Conservation (phyloP, 2,888 invertebrate genomes). For the Thecophora atra region DNA sequence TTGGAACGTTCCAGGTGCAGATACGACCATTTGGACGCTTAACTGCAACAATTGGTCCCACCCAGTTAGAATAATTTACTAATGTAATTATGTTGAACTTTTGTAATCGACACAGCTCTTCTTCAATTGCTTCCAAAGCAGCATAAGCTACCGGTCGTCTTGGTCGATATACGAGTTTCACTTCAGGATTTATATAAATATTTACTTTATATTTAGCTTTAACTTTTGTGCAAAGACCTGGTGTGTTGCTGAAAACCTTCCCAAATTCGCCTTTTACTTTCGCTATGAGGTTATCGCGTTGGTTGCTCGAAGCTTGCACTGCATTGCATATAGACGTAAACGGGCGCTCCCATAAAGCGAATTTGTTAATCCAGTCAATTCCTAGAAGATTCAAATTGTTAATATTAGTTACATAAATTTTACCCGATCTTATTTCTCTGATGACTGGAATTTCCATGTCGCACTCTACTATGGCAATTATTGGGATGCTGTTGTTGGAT, state of each 20-base stretch:
- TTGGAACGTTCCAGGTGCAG: conserved; percentile 22
- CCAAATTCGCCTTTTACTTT: conserved; percentile 15
- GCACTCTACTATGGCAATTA: conserved; percentile 1
- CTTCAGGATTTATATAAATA: neutral
- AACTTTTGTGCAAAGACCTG: conserved; percentile 10
- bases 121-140: conserved; percentile 36
- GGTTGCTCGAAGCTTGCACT: neutral
- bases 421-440: neutral
- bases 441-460: conserved; percentile 4
- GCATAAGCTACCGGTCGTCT: conserved; percentile 44
- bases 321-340: neutral
- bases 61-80: conserved; percentile 43
- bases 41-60: conserved; percentile 43
- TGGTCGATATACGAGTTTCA: conserved; percentile 34
- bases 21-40: conserved; percentile 36
- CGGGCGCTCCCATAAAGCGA: too few relatives aligned
- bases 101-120: conserved; percentile 39
- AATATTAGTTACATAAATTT: conserved; percentile 1
- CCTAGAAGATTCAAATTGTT: too few relatives aligned
- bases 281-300: neutral
- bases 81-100: conserved; percentile 38
- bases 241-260: conserved; percentile 1
- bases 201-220: too few relatives aligned
- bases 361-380: too few relatives aligned
- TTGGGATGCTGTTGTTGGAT: conserved; percentile 8